A percentile compares a stretch with the other conserved stretches of the same genome.
Conservation (phyloP, 92 coral and sea anemone genomes). For the Bergia sp. region DNA sequence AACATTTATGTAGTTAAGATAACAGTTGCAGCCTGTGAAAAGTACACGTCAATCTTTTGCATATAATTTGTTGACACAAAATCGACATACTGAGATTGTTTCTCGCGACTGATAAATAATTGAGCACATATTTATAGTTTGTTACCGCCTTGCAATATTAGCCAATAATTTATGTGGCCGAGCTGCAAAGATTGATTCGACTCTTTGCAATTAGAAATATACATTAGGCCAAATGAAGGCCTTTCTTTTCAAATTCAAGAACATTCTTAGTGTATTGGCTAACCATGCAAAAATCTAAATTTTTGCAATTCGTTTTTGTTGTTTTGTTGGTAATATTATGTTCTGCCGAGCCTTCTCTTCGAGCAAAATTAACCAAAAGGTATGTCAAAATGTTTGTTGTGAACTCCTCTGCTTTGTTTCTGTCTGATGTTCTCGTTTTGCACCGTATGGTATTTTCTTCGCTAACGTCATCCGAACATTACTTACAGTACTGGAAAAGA, state of each 20-base stretch:
- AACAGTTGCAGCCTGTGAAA: neutral
- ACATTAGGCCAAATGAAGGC: slow-evolving; percentile 7
- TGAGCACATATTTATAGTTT: slow-evolving; percentile 32
- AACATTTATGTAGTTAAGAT: neutral
- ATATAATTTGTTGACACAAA: slow-evolving; percentile 22
- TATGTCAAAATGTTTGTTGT: neutral
- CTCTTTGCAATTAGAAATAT: neutral
- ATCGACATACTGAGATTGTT: slow-evolving; percentile 7
- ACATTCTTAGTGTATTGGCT: neutral
- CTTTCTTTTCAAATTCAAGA: neutral
- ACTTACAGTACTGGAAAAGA: neutral
- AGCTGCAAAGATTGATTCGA: neutral
- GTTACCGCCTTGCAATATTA: slow-evolving; percentile 2
- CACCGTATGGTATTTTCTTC: neutral
- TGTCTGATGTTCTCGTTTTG: neutral
- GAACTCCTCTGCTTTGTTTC: neutral
- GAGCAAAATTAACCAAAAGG: neutral
- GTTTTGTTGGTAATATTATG: neutral
- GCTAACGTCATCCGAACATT: neutral
- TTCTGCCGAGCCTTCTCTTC: neutral
- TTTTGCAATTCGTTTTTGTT: neutral
- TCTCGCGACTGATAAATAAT: slow-evolving; percentile 1
- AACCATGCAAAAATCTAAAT: neutral
- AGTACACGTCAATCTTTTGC: neutral
- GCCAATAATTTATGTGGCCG: neutral